Conservation (phyloP, 2,888 invertebrate genomes). For the Hedya salicella region DNA sequence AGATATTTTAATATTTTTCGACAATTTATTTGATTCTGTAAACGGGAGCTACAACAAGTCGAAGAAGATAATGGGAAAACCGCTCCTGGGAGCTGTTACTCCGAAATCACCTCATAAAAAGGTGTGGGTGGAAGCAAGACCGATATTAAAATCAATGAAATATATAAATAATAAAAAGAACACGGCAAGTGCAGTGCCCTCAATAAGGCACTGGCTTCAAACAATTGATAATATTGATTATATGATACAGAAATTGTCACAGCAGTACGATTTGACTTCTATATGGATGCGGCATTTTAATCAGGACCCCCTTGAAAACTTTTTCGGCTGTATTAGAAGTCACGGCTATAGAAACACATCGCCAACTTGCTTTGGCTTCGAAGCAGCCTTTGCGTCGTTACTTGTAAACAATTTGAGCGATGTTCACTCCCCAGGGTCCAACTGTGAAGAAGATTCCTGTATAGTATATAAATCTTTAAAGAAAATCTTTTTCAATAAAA, state of each 20-base stretch:
- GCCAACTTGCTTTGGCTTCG: constrained; percentile 26
- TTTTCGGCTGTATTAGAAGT: constrained; percentile 35
- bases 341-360: no score
- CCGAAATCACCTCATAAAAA: constrained; percentile 35
- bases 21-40: constrained; percentile 44
- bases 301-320: constrained; percentile 28
- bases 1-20: constrained; percentile 40
- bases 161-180: no score
- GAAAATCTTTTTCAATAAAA: no score
- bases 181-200: constrained; percentile 9
- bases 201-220: constrained; percentile 25
- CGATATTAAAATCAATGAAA: no score
- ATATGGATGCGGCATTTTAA: constrained; percentile 38
- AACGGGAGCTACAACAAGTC: constrained; percentile 39
- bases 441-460: not conserved
- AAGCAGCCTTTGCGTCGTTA: constrained; percentile 30
- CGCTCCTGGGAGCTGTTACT: constrained; percentile 33
- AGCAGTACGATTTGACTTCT: constrained; percentile 16
- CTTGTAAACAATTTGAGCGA: not conserved
- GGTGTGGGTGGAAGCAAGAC: constrained; percentile 32
- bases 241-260: not conserved
- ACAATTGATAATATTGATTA: constrained; percentile 24
- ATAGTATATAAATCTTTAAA: not conserved
- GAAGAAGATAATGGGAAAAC: constrained; percentile 26
- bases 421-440: not conserved